Percentiles rank a stretch among this genome's conserved stretches.
Conservation (phyloP, 1,140 invertebrate genomes). For the Calosoma granatense region DNA sequence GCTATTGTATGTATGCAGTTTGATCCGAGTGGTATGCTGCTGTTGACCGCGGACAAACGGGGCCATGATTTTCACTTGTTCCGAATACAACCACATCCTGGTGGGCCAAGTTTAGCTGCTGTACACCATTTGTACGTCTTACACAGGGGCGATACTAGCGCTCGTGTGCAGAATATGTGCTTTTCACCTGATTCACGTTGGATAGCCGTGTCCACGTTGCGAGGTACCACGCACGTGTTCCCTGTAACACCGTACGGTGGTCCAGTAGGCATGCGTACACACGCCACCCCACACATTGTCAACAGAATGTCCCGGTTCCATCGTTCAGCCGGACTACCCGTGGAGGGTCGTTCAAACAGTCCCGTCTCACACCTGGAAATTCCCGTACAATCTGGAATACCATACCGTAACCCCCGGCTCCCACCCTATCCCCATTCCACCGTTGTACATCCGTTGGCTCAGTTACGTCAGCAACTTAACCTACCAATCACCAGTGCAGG, state of each 20-base stretch:
- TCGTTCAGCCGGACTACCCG: slow-evolving; percentile 80
- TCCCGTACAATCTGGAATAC: slow-evolving; percentile 45
- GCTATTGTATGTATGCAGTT: slow-evolving; percentile 85
- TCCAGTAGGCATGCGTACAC: slow-evolving; percentile 79
- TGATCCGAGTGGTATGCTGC: slow-evolving; percentile 81
- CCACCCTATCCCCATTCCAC: slow-evolving; percentile 82
- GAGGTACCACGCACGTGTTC: slow-evolving; percentile 96
- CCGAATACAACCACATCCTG: slow-evolving; percentile 85
- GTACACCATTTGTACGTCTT: slow-evolving; percentile 95
- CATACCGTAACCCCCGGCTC: slow-evolving; percentile 77
- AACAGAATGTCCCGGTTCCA: slow-evolving; percentile 93
- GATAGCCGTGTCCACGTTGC: slow-evolving; percentile 87
- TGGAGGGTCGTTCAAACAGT: slow-evolving; percentile 62
- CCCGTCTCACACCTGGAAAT: slow-evolving; percentile 52
- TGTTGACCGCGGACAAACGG: slow-evolving; percentile 86
- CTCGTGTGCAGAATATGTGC: slow-evolving; percentile 74
- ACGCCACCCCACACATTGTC: slow-evolving; percentile 85
- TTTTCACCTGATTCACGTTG: slow-evolving; percentile 89
- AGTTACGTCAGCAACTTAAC: slow-evolving; percentile 67
- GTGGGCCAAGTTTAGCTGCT: slow-evolving; percentile 72
- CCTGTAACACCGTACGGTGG: slow-evolving; percentile 96
- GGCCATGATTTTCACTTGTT: slow-evolving; percentile 97
- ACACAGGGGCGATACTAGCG: slow-evolving; percentile 77
- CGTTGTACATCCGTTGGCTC: slow-evolving; percentile 67
- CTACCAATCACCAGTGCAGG: slow-evolving; percentile 23